Percentiles rank a stretch among this genome's conserved stretches.
Evolutionary conservation across 2,888 invertebrate genomes (phyloP).

Genomic region (Dasypogon diadema): DNA sequence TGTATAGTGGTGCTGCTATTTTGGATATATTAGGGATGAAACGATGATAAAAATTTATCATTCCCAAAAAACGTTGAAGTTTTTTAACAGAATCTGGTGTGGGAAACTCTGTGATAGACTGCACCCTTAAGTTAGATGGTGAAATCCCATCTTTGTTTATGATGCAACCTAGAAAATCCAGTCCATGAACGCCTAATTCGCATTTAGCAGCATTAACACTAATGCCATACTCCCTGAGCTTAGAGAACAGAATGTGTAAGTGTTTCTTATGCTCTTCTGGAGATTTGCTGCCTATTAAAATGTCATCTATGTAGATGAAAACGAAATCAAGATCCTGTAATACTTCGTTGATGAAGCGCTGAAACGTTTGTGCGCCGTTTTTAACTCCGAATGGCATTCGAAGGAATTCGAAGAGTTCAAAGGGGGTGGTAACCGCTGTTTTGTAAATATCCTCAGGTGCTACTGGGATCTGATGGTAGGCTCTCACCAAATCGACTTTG

Average conservation of each 20-base stretch:
- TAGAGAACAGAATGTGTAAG: too few relatives aligned
- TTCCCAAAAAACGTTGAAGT: not conserved
- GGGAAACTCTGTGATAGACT: conserved; percentile 18
- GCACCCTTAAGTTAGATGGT: too few relatives aligned
- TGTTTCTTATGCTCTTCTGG: too few relatives aligned
- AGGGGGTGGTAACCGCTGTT: conserved; percentile 63
- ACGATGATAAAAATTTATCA: not conserved
- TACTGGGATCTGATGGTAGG: not conserved
- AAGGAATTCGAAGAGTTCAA: conserved; percentile 62
- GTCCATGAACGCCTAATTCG: too few relatives aligned
- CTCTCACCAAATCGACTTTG: too few relatives aligned
- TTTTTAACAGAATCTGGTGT: not conserved
- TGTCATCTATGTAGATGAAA: not conserved
- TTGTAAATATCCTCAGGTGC: conserved; percentile 61
- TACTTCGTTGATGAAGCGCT: conserved; percentile 55
- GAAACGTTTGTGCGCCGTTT: conserved; percentile 60
- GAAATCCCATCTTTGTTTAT: too few relatives aligned
- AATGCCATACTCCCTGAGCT: not conserved
- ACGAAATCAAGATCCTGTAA: accelerated
- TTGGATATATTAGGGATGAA: not conserved
- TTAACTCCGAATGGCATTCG: conserved; percentile 62
- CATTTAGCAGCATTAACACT: not conserved
- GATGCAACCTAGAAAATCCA: too few relatives aligned
- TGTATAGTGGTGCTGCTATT: not conserved
- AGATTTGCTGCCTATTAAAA: not conserved